phyloP scores from a whole-genome alignment of 1,140 invertebrate genomes.

The Calliopsis andreniformis region DNA sequence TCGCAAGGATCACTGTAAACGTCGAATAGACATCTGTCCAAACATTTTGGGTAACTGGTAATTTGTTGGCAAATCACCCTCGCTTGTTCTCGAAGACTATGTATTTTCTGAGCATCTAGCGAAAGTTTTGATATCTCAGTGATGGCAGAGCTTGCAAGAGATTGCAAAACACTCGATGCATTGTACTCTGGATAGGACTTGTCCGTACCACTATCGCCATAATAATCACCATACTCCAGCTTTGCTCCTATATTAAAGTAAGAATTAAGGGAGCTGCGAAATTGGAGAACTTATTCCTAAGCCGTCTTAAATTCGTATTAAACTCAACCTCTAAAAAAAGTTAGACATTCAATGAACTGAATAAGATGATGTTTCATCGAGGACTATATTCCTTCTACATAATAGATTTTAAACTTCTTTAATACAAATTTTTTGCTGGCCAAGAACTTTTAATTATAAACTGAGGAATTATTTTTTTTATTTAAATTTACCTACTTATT shows the following conservation, averaged over 20 bases:
- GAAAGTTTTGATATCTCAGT: neutral
- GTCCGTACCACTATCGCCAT: slow-evolving; percentile 61
- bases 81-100: slow-evolving; percentile 55
- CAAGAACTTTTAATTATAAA: too few relatives aligned
- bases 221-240: slow-evolving; percentile 48
- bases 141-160: slow-evolving; percentile 64
- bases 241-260: neutral
- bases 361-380: too few relatives aligned
- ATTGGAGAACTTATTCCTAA: too few relatives aligned
- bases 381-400: too few relatives aligned
- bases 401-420: too few relatives aligned
- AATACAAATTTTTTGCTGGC: too few relatives aligned
- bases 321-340: too few relatives aligned
- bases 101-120: slow-evolving; percentile 33
- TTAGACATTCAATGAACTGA: too few relatives aligned
- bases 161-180: slow-evolving; percentile 55
- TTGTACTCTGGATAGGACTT: slow-evolving; percentile 65
- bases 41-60: slow-evolving; percentile 52
- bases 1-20: slow-evolving; percentile 76
- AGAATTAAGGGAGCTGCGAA: neutral
- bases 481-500: too few relatives aligned
- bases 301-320: too few relatives aligned
- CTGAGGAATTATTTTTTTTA: too few relatives aligned
- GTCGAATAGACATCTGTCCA: slow-evolving; percentile 72
- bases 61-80: slow-evolving; percentile 60